These are phyloP conservation scores for Muschampia plurimacula DNA, from an alignment of 2,888 invertebrate genomes.

Conservation along the genomic window DNA sequence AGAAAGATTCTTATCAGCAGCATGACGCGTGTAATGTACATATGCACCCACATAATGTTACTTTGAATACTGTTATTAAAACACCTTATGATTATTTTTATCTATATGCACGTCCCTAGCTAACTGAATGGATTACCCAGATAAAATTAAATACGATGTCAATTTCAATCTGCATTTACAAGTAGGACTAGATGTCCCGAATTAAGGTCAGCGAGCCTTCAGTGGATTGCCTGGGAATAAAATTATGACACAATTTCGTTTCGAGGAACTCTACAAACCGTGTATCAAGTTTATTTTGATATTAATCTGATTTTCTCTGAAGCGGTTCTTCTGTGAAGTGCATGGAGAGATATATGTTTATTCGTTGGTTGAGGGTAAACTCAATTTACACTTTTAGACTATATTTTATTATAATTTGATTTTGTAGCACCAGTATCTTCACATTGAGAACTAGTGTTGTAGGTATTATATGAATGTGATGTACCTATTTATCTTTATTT, in stretches of 20 bases:
- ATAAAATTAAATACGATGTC: constrained; percentile 15
- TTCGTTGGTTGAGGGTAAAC: constrained; percentile 7
- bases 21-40: not conserved
- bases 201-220: constrained; percentile 26
- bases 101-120: not conserved
- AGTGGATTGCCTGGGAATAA: constrained; percentile 19
- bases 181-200: constrained; percentile 10
- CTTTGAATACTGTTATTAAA: not conserved
- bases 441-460: too few species aligned
- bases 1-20: constrained; percentile 7
- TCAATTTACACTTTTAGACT: constrained; percentile 12
- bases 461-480: too few species aligned
- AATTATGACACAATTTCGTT: constrained; percentile 32
- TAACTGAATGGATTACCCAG: not conserved
- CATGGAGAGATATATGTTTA: constrained; percentile 2
- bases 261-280: constrained; percentile 8
- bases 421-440: not conserved
- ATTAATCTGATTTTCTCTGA: constrained; percentile 27
- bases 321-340: constrained; percentile 12
- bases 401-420: not conserved
- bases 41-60: not conserved
- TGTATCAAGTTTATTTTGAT: constrained; percentile 27
- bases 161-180: constrained; percentile 20
- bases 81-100: not conserved
- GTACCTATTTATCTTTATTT: too few species aligned